These are phyloP conservation scores for Salvelinus alpinus DNA, from an alignment of 2,113 vertebrate genomes.

Conservation along the genomic window DNA sequence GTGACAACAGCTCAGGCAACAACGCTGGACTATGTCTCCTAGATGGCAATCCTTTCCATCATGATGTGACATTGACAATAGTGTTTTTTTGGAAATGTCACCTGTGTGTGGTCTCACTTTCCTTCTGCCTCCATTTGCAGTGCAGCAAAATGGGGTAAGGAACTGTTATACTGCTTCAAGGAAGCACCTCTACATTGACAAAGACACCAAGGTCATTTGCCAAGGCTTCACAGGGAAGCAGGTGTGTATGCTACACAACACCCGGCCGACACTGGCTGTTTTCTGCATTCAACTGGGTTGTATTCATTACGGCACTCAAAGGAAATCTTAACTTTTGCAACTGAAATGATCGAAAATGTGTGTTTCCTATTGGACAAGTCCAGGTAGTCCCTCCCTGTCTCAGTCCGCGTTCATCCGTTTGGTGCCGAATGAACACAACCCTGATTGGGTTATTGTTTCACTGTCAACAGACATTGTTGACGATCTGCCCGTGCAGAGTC, in stretches of 20 bases:
- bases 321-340: no score
- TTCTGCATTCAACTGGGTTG: neutral
- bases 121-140: constrained; percentile 65
- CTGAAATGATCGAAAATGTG: no score
- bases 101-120: constrained; percentile 4
- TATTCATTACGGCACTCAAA: no score
- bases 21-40: no score
- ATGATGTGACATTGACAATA: no score
- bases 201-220: constrained; percentile 93
- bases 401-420: no score
- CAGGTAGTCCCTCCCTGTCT: no score
- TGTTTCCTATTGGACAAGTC: no score
- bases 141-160: constrained; percentile 88
- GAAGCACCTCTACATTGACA: constrained; percentile 88
- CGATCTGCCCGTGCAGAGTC: neutral
- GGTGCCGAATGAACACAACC: no score
- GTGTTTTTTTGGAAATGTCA: constrained; percentile 4
- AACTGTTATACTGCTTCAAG: constrained; percentile 84
- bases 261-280: neutral
- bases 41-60: neutral
- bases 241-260: constrained; percentile 71
- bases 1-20: no score
- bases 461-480: neutral
- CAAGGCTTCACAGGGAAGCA: constrained; percentile 98
- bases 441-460: neutral